Evolutionary conservation across 2,797 vertebrate genomes (phyloP), one percentile per base, ranked within the genome.

Genomic region (Peromyscus melanophrys): DNA sequence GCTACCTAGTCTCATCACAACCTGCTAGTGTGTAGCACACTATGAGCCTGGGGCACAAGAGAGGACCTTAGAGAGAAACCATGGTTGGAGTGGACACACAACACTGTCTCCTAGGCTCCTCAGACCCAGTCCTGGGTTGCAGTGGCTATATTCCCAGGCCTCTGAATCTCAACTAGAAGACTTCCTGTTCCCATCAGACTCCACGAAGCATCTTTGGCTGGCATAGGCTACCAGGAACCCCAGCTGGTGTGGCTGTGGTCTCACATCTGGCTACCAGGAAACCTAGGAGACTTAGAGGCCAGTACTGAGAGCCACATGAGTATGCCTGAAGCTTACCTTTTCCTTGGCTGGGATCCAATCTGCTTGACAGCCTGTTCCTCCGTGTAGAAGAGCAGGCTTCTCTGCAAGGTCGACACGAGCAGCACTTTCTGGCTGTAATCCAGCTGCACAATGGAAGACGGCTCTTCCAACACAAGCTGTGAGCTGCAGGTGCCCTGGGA

Each of bases 381-480:
- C 0, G 99, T 99, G 98, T 99, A 99, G 97, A 99, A 99, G 6
- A 99, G 99, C 49, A 99, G 94, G 55, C 99, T 99, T 29, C 99
- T 98, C 89, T 99, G 99, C 52, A 98, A 97, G 6, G 99, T 99
- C 0, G 99, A 99, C 83, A 99, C 98, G 6, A 99, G 99, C 96
- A 99, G 99, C 63, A 99, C 99, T 96, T 99, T 99, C 98, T 99
- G 99, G 97, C 98, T 99, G 97, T 99, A 99, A 90, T 99, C 99
- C 98, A 99, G 94, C 98, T 99, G 99, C 17, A 99, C 99, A 57
- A 99, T 98, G 0, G 99, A 99, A 59, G 99, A 99, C 0, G 99
- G 96, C 97, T 99, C 99, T 97, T 99, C 99, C 86, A 99, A 87
- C 76, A 99, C 98, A 94, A 99, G 96, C 83, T 98, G 98, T 6